Conservation (phyloP, 2,797 vertebrate genomes). For the Urophycis tenuis region DNA sequence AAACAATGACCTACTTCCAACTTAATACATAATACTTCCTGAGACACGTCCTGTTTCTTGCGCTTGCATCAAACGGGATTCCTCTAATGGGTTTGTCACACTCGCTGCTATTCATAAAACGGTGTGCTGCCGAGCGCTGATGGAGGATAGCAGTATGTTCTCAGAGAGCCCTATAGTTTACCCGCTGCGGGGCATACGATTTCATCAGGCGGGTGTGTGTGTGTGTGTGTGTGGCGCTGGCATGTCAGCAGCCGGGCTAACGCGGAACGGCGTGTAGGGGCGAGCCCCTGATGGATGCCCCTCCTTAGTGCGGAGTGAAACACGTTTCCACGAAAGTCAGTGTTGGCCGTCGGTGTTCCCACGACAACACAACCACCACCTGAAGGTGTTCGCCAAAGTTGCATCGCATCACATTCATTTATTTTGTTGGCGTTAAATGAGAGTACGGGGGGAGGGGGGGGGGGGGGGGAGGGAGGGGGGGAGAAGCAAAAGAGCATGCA, state of each 20-base stretch:
- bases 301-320: not conserved
- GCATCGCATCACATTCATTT: conserved; percentile 37
- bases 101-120: not conserved
- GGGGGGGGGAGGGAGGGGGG: conserved; percentile 21
- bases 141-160: not conserved
- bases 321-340: not conserved
- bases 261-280: not conserved
- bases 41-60: not conserved
- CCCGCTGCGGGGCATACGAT: not conserved
- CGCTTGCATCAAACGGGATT: not conserved
- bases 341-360: not conserved
- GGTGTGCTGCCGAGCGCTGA: not conserved
- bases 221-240: not conserved
- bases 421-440: conserved; percentile 45
- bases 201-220: not conserved
- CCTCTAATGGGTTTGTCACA: not conserved
- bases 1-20: not conserved
- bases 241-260: not conserved
- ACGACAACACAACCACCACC: conserved; percentile 17
- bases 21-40: not conserved
- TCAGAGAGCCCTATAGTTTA: not conserved
- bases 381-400: conserved; percentile 40
- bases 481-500: conserved; percentile 43
- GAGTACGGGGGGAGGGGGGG: conserved; percentile 24
- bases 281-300: not conserved